phyloP scores from a whole-genome alignment of 2,888 invertebrate genomes.

The Eledona agricola region DNA sequence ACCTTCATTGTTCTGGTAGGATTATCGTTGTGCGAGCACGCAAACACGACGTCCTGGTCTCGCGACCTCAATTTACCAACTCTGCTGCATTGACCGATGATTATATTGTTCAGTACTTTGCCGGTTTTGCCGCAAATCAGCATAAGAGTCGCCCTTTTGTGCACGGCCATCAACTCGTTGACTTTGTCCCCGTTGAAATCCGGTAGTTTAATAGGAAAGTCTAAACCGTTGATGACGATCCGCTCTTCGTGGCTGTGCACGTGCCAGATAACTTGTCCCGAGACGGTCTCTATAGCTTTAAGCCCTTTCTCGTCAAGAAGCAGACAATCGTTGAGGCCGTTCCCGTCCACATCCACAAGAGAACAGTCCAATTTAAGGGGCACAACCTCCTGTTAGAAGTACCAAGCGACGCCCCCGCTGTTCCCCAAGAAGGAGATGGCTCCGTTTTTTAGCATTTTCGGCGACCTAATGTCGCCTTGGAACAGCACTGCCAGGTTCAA shows the following conservation, averaged over 20 bases:
- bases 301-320: slow-evolving; percentile 77
- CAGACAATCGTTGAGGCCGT: slow-evolving; percentile 78
- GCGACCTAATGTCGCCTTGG: slow-evolving; percentile 72
- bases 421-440: slow-evolving; percentile 70
- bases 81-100: slow-evolving; percentile 68
- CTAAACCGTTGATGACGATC: slow-evolving; percentile 68
- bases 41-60: slow-evolving; percentile 53
- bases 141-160: slow-evolving; percentile 65
- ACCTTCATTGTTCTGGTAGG: slow-evolving; percentile 36
- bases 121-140: slow-evolving; percentile 78
- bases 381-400: slow-evolving; percentile 72
- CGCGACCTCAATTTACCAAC: slow-evolving; percentile 68
- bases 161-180: slow-evolving; percentile 71
- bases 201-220: slow-evolving; percentile 75
- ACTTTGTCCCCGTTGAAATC: slow-evolving; percentile 78
- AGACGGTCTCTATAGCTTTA: slow-evolving; percentile 69
- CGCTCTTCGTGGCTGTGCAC: slow-evolving; percentile 67
- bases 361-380: slow-evolving; percentile 79
- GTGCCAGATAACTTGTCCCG: slow-evolving; percentile 70
- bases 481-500: slow-evolving; percentile 79
- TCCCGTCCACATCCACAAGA: slow-evolving; percentile 75
- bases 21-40: slow-evolving; percentile 11
- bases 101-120: slow-evolving; percentile 70
- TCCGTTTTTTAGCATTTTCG: slow-evolving; percentile 63
- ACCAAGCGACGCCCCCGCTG: slow-evolving; percentile 79